phyloP scores from a whole-genome alignment of 37 sponge, comb jelly and placozoan species.

The Spongilla lacustris region DNA sequence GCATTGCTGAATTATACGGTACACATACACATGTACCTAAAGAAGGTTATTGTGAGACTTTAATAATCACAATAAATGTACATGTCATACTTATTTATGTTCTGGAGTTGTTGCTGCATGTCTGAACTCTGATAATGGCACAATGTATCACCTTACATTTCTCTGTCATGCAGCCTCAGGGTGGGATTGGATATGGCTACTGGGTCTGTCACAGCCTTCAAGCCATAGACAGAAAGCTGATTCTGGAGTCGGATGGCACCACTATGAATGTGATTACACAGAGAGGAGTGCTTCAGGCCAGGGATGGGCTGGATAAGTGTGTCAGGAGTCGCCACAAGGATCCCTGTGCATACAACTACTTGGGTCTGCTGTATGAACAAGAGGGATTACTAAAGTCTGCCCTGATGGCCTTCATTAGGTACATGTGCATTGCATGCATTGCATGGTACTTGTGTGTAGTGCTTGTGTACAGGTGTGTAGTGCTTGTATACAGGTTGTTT shows the following conservation, averaged over 20 bases:
- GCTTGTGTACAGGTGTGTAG: neutral
- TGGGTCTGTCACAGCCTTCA: constrained; percentile 83
- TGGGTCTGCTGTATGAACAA: constrained; percentile 77
- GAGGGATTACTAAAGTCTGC: constrained; percentile 55
- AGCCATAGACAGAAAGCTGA: constrained; percentile 11
- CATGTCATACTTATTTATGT: too few species aligned
- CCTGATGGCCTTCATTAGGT: constrained; percentile 36
- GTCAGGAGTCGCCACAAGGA: constrained; percentile 29
- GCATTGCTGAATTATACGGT: too few species aligned
- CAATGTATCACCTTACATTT: neutral
- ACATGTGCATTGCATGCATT: too few species aligned
- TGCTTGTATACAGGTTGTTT: too few species aligned
- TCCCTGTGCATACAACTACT: constrained; percentile 49
- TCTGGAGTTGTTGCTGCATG: neutral
- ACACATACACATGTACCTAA: too few species aligned
- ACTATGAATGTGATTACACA: constrained; percentile 26
- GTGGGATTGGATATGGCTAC: constrained; percentile 63
- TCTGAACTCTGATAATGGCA: neutral
- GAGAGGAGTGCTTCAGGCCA: constrained; percentile 66
- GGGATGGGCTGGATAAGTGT: constrained; percentile 62
- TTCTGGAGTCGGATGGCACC: constrained; percentile 17
- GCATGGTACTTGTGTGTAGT: too few species aligned
- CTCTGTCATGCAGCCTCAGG: constrained; percentile 47
- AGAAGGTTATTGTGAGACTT: too few species aligned
- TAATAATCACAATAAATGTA: too few species aligned